Conservation (phyloP, 2,113 vertebrate genomes). For the Aegithalos caudatus region DNA sequence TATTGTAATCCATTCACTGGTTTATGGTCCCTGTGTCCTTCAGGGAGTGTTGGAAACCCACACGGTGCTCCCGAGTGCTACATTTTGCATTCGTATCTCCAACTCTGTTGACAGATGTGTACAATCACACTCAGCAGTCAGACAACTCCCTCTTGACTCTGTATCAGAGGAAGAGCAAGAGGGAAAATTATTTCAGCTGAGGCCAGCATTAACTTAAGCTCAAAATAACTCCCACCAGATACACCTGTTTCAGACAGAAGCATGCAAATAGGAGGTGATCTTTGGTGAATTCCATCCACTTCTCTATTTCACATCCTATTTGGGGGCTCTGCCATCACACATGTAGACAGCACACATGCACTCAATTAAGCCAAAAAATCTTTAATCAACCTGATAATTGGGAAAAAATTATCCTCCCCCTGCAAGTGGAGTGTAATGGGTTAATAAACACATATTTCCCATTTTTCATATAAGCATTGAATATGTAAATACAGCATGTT, state of each 20-base stretch:
- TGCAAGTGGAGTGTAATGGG: neutral
- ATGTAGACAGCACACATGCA: neutral
- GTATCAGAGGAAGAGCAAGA: neutral
- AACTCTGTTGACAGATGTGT: slow-evolving; percentile 56
- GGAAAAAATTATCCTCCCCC: neutral
- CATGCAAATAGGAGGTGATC: neutral
- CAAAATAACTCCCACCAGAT: slow-evolving; percentile 45
- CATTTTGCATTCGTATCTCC: slow-evolving; percentile 21
- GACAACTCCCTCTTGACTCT: slow-evolving; percentile 47
- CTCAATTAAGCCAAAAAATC: neutral
- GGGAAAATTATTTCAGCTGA: slow-evolving; percentile 56
- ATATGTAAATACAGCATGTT: neutral
- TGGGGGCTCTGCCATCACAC: neutral
- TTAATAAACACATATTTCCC: neutral
- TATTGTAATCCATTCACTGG: slow-evolving; percentile 51
- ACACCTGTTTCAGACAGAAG: slow-evolving; percentile 60
- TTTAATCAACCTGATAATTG: neutral
- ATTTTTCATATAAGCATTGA: neutral
- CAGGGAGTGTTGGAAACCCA: slow-evolving; percentile 39
- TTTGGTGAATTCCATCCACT: neutral
- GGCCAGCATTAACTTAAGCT: slow-evolving; percentile 41
- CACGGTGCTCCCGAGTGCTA: neutral
- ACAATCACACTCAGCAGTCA: slow-evolving; percentile 40
- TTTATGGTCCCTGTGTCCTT: slow-evolving; percentile 32
- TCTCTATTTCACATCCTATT: slow-evolving; percentile 17